These are phyloP conservation scores for Corythoichthys haematopterus DNA, from an alignment of 2,113 vertebrate genomes.

Conservation along the genomic window DNA sequence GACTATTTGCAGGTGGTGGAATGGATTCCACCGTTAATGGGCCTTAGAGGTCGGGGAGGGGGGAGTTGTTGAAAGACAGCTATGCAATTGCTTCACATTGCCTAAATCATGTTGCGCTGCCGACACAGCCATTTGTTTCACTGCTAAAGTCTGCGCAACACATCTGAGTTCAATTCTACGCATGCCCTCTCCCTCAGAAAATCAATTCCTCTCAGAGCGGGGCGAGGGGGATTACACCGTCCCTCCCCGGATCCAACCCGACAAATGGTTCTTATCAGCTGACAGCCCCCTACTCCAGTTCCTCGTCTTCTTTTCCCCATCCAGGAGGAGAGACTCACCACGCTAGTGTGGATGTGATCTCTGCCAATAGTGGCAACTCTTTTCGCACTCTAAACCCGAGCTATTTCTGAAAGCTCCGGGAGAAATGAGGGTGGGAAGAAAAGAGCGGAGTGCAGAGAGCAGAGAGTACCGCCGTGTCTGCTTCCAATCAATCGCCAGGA, in stretches of 20 bases:
- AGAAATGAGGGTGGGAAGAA: slow-evolving; percentile 60
- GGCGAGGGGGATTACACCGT: slow-evolving; percentile 62
- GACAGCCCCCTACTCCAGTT: slow-evolving; percentile 46
- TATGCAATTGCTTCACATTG: slow-evolving; percentile 68
- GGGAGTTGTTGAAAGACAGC: slow-evolving; percentile 53
- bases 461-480: slow-evolving; percentile 70
- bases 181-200: slow-evolving; percentile 58
- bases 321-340: slow-evolving; percentile 45
- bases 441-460: slow-evolving; percentile 1
- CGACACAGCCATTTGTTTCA: slow-evolving; percentile 65
- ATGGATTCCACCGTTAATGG: slow-evolving; percentile 17
- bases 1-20: background rate
- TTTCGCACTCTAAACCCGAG: slow-evolving; percentile 57
- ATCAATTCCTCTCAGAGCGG: slow-evolving; percentile 64
- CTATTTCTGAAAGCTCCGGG: slow-evolving; percentile 62
- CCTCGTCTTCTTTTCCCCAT: slow-evolving; percentile 20
- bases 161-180: slow-evolving; percentile 70
- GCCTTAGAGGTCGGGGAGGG: slow-evolving; percentile 12
- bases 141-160: slow-evolving; percentile 55
- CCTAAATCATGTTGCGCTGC: slow-evolving; percentile 57
- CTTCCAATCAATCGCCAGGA: slow-evolving; percentile 92
- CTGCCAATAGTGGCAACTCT: slow-evolving; percentile 61
- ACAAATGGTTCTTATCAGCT: slow-evolving; percentile 69
- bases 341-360: slow-evolving; percentile 48
- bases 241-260: slow-evolving; percentile 62